A percentile compares a stretch with the other conserved stretches of the same genome.
These are phyloP conservation scores for Oxyscelio sp. DNA, from an alignment of 2,888 invertebrate species.

Conservation along the genomic window DNA sequence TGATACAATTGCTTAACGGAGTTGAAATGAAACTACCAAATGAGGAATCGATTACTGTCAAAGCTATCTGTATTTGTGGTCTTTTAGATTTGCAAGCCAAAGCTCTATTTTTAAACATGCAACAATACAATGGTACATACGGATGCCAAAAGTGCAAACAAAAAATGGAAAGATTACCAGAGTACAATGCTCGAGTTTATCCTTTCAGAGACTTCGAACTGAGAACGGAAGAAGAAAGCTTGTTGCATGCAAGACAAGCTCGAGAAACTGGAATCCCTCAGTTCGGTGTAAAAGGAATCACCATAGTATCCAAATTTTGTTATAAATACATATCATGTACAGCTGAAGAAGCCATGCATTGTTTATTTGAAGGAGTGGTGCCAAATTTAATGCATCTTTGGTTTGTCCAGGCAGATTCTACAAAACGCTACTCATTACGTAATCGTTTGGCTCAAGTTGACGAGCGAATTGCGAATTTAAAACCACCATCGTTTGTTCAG, in stretches of 20 bases:
- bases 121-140: slow-evolving; percentile 28
- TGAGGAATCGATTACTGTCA: not conserved
- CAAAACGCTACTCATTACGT: too few relatives aligned
- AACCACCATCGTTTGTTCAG: too few relatives aligned
- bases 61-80: slow-evolving; percentile 41
- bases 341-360: slow-evolving; percentile 14
- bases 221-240: slow-evolving; percentile 39
- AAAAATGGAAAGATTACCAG: not conserved
- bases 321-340: slow-evolving; percentile 1
- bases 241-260: slow-evolving; percentile 28
- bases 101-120: slow-evolving; percentile 54
- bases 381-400: slow-evolving; percentile 27
- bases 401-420: slow-evolving; percentile 25
- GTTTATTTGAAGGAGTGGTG: slow-evolving; percentile 13
- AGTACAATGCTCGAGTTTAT: slow-evolving; percentile 15
- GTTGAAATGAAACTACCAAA: slow-evolving; percentile 19
- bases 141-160: slow-evolving; percentile 50
- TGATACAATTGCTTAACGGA: slow-evolving; percentile 38
- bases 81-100: slow-evolving; percentile 55
- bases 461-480: too few relatives aligned
- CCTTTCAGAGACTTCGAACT: slow-evolving; percentile 17
- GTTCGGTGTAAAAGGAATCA: slow-evolving; percentile 51
- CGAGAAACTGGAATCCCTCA: slow-evolving; percentile 1
- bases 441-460: not conserved
- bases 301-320: slow-evolving; percentile 24